Percentiles rank a stretch among this genome's conserved stretches.
These are phyloP conservation scores for Ophioderma brevispina DNA, from an alignment of 35 echinoderm and acorn worm species.

Conservation along the genomic window DNA sequence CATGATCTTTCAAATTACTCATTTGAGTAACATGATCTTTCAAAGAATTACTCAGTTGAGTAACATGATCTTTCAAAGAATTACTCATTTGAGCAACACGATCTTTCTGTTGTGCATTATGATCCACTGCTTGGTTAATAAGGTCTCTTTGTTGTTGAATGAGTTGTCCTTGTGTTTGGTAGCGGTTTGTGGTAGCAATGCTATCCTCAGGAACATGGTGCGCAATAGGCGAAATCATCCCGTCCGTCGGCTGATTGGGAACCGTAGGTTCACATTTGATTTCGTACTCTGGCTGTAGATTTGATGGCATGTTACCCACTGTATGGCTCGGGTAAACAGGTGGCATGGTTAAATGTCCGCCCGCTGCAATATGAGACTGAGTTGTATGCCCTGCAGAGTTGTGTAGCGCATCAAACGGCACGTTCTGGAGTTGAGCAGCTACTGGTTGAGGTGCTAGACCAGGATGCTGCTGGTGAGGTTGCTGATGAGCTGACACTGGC, in stretches of 20 bases:
- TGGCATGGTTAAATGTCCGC: background rate
- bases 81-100: no score
- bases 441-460: background rate
- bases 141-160: background rate
- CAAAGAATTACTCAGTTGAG: background rate
- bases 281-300: background rate
- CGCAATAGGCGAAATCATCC: no score
- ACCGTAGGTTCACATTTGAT: background rate
- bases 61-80: background rate
- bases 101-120: background rate
- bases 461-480: background rate
- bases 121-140: background rate
- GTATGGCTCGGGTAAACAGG: background rate
- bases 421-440: background rate
- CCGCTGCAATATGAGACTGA: background rate
- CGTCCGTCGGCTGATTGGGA: no score
- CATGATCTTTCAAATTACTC: background rate
- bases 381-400: background rate
- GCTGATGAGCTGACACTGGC: background rate
- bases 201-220: no score
- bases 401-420: background rate
- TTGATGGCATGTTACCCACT: background rate
- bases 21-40: background rate
- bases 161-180: background rate
- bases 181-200: no score